These are phyloP conservation scores for Anthrax anthrax DNA, from an alignment of 2,888 invertebrate species.

Conservation along the genomic window DNA sequence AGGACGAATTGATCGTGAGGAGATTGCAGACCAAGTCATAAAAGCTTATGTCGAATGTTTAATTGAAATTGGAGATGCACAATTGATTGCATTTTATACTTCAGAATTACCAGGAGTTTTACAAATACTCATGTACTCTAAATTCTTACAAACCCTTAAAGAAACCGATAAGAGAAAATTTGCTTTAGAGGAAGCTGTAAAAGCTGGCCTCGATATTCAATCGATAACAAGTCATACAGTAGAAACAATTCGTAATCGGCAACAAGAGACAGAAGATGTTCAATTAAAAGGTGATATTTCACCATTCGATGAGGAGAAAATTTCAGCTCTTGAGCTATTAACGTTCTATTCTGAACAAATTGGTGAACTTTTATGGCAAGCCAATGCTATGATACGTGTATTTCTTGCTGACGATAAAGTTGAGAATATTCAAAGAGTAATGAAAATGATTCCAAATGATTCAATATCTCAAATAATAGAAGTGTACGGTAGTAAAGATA, in stretches of 20 bases:
- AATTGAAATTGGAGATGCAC: conserved; percentile 57
- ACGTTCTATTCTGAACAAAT: conserved; percentile 63
- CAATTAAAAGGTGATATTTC: conserved; percentile 40
- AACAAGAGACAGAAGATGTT: conserved; percentile 21
- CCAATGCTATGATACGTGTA: conserved; percentile 75
- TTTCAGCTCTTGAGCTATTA: conserved; percentile 75
- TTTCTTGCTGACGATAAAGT: conserved; percentile 71
- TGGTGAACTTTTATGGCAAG: conserved; percentile 68
- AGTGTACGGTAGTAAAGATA: conserved; percentile 32
- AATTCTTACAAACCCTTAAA: conserved; percentile 52
- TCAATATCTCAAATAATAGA: conserved; percentile 43
- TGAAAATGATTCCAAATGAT: conserved; percentile 55
- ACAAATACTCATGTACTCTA: conserved; percentile 50
- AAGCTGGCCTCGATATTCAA: conserved; percentile 67
- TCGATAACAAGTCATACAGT: conserved; percentile 74
- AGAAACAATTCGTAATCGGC: conserved; percentile 49
- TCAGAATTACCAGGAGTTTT: conserved; percentile 55
- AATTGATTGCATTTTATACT: conserved; percentile 72
- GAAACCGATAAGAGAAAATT: conserved; percentile 42
- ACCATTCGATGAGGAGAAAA: conserved; percentile 54
- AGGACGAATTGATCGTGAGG: conserved; percentile 54
- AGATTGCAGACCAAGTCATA: conserved; percentile 59
- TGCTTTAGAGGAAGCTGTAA: conserved; percentile 55
- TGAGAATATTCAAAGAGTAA: conserved; percentile 65
- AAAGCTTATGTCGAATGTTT: conserved; percentile 58